Evolutionary conservation across 2,113 vertebrate genomes (phyloP), one percentile per base, ranked within the genome.

Genomic region (Tonatia bakeri): DNA sequence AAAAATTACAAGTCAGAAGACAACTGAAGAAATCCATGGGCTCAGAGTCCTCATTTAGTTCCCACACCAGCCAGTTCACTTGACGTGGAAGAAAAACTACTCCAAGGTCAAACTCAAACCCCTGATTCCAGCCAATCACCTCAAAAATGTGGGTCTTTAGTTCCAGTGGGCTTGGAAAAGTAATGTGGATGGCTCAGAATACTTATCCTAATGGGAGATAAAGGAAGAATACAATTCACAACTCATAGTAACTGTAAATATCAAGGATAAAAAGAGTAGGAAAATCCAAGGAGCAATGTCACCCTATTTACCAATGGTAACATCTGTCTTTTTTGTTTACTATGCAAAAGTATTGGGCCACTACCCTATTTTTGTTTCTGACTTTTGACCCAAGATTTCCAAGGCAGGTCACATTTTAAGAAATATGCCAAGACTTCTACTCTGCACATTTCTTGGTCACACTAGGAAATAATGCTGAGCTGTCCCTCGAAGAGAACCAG

Each of bases 281-380:
- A 94, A 96, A 98, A 97, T 43, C 50, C 59, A 94, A 97, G 92
- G 40, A 24, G 87, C 43, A 93, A 47, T 88, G 80, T 92, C 93
- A 88, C 11, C 91, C 90, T 81, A 24, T 85, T 96, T 96, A 94
- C 45, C 40, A 84, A 70, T 94, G 87, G 87, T 61, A 84, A 88
- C 17, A 9, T 43, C 76, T 94, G 50, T 92, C 50, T 96, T 45
- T 80, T 67, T 97, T 97, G 96, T 22, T 79, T 52, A 92, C 28
- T 96, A 75, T 94, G 95, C 75, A 83, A 50, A 88, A 65, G 50
- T 10, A n/a, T 92, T 80, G 96, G 7, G 0, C 84, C 52, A 28
- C 7, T 24, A 24, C 33, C 38, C 14, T 65, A 80, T 87, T 76
- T 87, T 80, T 92, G 45, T 90, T 86, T 91, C 87, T 83, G 24